Evolutionary conservation across 2,113 vertebrate genomes (phyloP).

Genomic region (Spilogale gracilis): DNA sequence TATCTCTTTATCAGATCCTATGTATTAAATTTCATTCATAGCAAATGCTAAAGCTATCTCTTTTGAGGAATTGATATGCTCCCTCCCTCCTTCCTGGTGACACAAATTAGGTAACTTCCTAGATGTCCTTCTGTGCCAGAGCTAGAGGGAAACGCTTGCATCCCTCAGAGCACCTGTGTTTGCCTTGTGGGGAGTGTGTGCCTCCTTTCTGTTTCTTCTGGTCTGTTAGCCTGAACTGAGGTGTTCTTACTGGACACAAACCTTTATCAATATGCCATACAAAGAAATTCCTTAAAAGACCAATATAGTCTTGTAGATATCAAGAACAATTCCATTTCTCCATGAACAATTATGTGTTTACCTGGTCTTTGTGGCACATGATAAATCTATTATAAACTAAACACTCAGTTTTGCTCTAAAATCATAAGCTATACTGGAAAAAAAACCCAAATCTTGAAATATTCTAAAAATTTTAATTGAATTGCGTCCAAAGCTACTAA

Average conservation of each 20-base stretch:
- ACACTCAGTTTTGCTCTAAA: slow-evolving; percentile 58
- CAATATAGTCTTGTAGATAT: background rate
- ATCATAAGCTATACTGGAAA: background rate
- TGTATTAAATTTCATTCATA: slow-evolving; percentile 38
- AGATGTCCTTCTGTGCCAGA: background rate
- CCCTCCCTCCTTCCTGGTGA: background rate
- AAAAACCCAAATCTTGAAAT: slow-evolving; percentile 44
- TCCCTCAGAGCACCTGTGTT: background rate
- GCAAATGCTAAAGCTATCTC: background rate
- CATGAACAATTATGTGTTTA: background rate
- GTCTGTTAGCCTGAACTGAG: background rate
- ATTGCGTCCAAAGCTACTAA: background rate
- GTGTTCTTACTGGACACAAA: background rate
- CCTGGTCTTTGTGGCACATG: slow-evolving; percentile 61
- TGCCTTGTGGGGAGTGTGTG: background rate
- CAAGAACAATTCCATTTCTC: slow-evolving; percentile 59
- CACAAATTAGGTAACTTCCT: background rate
- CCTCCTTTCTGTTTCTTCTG: background rate
- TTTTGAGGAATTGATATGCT: background rate
- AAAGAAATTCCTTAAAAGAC: slow-evolving; percentile 31
- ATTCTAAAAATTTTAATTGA: slow-evolving; percentile 55
- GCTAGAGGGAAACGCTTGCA: background rate
- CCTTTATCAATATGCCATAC: background rate
- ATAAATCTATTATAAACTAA: slow-evolving; percentile 68
- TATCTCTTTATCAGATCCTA: background rate